Conservation (phyloP, 2,797 vertebrate species). For the Paramormyrops hopkinsi region DNA sequence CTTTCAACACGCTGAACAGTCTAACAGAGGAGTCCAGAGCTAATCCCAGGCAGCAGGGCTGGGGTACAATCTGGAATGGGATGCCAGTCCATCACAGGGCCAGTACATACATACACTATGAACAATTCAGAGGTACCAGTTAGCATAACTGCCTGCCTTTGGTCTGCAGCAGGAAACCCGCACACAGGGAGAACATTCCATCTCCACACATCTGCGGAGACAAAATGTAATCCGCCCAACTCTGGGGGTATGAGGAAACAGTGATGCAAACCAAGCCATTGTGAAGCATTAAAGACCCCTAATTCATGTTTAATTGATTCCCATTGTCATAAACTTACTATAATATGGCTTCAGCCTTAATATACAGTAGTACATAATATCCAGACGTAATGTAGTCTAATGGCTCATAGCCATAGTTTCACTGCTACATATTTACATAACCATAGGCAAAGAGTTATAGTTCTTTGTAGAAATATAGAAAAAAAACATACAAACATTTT, state of each 20-base stretch:
- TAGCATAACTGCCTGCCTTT: background rate
- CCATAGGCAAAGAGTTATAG: background rate
- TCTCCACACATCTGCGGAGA: background rate
- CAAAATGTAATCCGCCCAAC: background rate
- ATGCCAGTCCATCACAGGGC: background rate
- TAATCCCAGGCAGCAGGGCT: background rate
- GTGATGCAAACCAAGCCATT: background rate
- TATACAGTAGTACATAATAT: background rate
- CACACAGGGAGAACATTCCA: background rate
- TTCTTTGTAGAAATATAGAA: background rate
- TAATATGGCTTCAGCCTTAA: background rate
- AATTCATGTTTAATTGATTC: background rate
- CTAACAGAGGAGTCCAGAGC: background rate
- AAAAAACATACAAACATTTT: background rate
- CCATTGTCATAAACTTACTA: background rate
- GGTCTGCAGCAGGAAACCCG: background rate
- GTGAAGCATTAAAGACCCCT: background rate
- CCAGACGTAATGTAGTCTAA: background rate
- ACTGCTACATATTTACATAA: background rate
- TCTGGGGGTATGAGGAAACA: background rate
- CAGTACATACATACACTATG: background rate
- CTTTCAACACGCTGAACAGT: background rate
- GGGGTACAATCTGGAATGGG: background rate
- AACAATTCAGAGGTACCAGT: background rate
- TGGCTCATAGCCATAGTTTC: background rate